Conservation (phyloP, 2,797 vertebrate species). For the Echeneis naucrates region DNA sequence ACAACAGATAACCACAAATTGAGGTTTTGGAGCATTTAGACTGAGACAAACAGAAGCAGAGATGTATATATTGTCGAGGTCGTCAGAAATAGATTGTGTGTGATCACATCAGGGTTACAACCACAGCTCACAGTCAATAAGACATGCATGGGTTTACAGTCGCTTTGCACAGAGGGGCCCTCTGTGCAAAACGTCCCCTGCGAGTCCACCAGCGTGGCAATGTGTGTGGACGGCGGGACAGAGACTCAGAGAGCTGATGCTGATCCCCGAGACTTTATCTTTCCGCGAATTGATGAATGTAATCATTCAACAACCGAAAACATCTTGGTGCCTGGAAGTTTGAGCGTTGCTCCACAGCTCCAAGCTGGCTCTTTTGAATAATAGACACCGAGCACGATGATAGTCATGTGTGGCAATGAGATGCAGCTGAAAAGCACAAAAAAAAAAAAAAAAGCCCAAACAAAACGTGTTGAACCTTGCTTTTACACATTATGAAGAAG, state of each 20-base stretch:
- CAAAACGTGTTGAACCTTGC: slow-evolving; percentile 29
- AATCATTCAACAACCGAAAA: slow-evolving; percentile 20
- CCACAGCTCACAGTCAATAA: slow-evolving; percentile 43
- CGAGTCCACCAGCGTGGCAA: slow-evolving; percentile 53
- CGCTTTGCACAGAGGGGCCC: slow-evolving; percentile 37
- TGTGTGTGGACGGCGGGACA: slow-evolving; percentile 41
- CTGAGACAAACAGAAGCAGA: slow-evolving; percentile 35
- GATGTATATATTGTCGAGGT: slow-evolving; percentile 16
- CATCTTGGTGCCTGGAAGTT: not conserved
- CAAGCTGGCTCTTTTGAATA: slow-evolving; percentile 26
- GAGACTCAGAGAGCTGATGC: slow-evolving; percentile 50
- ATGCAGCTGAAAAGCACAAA: slow-evolving; percentile 9
- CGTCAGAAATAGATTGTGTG: slow-evolving; percentile 59
- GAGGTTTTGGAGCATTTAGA: slow-evolving; percentile 46
- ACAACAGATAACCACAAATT: slow-evolving; percentile 47
- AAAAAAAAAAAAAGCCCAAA: too few relatives aligned
- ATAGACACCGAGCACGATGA: slow-evolving; percentile 33
- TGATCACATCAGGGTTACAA: slow-evolving; percentile 52
- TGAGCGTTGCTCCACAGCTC: not conserved
- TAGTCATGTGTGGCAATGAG: slow-evolving; percentile 8
- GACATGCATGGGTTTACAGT: slow-evolving; percentile 32
- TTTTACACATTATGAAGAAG: slow-evolving; percentile 5
- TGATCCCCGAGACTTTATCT: slow-evolving; percentile 42
- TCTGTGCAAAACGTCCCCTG: slow-evolving; percentile 52
- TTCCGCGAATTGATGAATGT: slow-evolving; percentile 22